Evolutionary conservation across 2,797 vertebrate genomes (phyloP), one percentile per base, ranked within the genome.

Genomic region (Falco columbarius): DNA sequence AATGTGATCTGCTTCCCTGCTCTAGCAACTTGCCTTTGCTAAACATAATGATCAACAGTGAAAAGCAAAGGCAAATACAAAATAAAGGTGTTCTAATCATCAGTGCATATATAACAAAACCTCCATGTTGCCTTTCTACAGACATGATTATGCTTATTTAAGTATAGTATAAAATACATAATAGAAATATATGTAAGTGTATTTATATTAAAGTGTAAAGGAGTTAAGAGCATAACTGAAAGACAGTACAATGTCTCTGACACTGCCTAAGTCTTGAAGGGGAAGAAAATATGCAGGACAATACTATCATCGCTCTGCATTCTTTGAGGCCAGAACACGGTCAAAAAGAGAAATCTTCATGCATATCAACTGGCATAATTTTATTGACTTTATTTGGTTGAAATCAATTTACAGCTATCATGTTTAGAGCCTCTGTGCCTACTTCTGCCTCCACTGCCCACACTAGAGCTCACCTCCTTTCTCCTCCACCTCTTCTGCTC

Each of bases 401-500:
- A 94, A 85, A 94, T 63, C 27, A 55, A 40, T 59, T 67, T 76
- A 80, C 15, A 86, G 16, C 7, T 74, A 7, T 56, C 22, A 61
- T 38, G 76, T 75, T 79, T 40, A 73, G 34, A 68, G 6, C 16
- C 38, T 72, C 51, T 85, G 23, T 71, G 44, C 36, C 20, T 12
- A n/a, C 19, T 67, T 15, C 9, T 4, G 2, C 1, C 0, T 73
- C 24, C 19, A 46, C 8, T 4, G 4, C 16, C 34, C 29, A 29
- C 30, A 6, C 4, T 22, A 26, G 22, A 47, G 14, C 14, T 81
- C 30, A 56, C 3, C 9, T 81, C 7, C 10, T 51, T 52, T 71
- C 12, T 47, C 17, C 38, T 46, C 7, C n/a, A 23, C 29, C 26
- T 85, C 30, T 85, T 87, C 67, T 82, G 29, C 27, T 76, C 14